phyloP scores from a whole-genome alignment of 2,113 vertebrate species.

The Neoarius graeffei region DNA sequence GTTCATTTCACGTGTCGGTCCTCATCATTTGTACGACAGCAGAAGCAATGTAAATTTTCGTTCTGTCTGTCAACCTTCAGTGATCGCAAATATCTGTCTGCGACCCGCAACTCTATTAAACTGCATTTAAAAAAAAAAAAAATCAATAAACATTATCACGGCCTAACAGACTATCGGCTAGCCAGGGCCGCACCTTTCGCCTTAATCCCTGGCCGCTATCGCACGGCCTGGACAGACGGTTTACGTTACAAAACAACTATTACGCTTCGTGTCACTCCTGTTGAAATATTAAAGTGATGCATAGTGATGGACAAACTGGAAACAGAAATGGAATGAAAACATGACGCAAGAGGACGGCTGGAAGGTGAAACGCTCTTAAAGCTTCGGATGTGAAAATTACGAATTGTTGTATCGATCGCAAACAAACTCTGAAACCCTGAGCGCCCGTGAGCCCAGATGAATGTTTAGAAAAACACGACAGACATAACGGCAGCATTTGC shows the following conservation, averaged over 20 bases:
- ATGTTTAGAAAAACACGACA: background rate
- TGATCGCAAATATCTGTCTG: constrained; percentile 62
- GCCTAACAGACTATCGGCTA: constrained; percentile 73
- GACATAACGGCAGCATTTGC: background rate
- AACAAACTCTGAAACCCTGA: background rate
- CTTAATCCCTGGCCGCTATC: constrained; percentile 68
- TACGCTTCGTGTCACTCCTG: constrained; percentile 39
- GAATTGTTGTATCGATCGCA: background rate
- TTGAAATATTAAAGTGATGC: constrained; percentile 47
- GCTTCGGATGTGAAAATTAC: background rate
- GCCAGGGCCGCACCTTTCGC: constrained; percentile 67
- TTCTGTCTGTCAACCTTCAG: constrained; percentile 57
- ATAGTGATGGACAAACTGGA: constrained; percentile 36
- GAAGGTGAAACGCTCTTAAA: background rate
- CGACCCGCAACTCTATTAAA: constrained; percentile 69
- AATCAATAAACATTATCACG: constrained; percentile 81
- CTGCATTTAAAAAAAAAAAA: constrained; percentile 57
- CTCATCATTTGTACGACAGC: background rate
- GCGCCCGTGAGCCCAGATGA: background rate
- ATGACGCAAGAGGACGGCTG: background rate
- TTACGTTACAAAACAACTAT: constrained; percentile 56
- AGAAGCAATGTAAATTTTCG: constrained; percentile 23
- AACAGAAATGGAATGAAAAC: background rate
- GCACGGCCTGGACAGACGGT: constrained; percentile 51
- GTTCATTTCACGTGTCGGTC: background rate